Base-by-base conservation (phyloP, 2,888 invertebrate species). In the Tetropium fuscum region DNA sequence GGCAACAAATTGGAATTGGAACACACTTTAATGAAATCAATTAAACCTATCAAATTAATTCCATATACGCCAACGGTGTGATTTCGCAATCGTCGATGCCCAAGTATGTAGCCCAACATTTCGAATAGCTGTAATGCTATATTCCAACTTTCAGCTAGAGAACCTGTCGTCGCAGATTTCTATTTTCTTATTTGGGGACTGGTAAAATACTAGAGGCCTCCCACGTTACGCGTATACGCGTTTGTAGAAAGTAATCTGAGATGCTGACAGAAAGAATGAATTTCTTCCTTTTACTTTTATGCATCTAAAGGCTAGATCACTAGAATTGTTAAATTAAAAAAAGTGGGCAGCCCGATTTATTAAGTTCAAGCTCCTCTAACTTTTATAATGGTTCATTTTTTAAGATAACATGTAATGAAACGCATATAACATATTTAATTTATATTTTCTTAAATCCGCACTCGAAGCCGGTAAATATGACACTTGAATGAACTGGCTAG, bases 1-100 rank as follows among this genome's bases (percentile, higher is more conserved):
- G 51, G 55, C 30, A 53, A 53, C 61, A 55, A 63, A 63, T 62
- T 56, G 67, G 58, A 73, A 73, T 73, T 70, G 65, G 71, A 72
- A 71, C 72, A 66, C 69, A 68, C 56, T 73, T 65, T 60, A 69
- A 70, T 72, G 69, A 70, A 72, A 72, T 71, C 69, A 72, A 73
- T 71, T 71, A 69, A 62, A 56, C 68, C 63, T 70, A 71, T 68
- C 67, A 60, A 72, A 71, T 71, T 72, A 71, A 66, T 58, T 64
- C 72, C 72, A 69, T 73, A 72, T 72, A 71, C 61, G 69, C 64
- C 60, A 45, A 44, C 34, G n/a, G 18, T 25, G 25, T 13, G 44
- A 56, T 68, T 65, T 58, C 60, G 63, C 44, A 68, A 66, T 56
- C 36, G 60, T 36, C 61, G 61, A 45, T 57, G 55, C 44, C 69